Base-by-base conservation (phyloP, 2,113 vertebrate genomes). In the Cryptomyrus ogoouensis region DNA sequence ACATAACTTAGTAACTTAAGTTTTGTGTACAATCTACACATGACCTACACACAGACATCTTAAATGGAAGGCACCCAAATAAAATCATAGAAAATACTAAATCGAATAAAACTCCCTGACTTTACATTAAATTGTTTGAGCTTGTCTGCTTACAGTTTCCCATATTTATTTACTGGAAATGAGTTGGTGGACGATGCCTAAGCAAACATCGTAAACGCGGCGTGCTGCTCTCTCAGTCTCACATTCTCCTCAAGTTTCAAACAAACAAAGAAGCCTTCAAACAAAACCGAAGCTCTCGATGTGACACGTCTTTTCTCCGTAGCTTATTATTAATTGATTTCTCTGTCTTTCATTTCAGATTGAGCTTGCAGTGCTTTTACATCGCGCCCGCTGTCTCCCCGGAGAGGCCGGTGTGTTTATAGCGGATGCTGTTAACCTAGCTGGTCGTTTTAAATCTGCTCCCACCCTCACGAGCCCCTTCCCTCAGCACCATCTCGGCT, bases 261-360 rank as follows among this genome's bases (percentile, higher is more conserved):
- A 80, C 35, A 80, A 80, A 80, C 74, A 80, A 80, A 80, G 70
- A 77, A 35, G 5, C 17, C 74, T 80, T 80, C 15, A 80, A 80
- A 80, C 13, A 42, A 80, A 80, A 80, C 13, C 17, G 74, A 80
- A 80, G 74, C 74, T 80, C 74, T 80, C 35, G 1, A 80, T 19
- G 74, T 35, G 74, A 17, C 35, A 42, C 35, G 15, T 80, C 74
- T 80, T 42, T 80, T 42, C 74, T 3, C 39, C 74, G 74, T 80
- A 42, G 35, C 31, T 80, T 80, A 80, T 80, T 80, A 80, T 80
- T 80, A 80, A 80, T 80, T 80, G 74, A 80, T 80, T 80, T 42
- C 74, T 42, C 35, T 17, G 35, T 39, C 74, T 80, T 80, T 80
- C 74, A 39, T 80, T 80, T 80, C 31, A 39, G 74, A 80, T 42